Evolutionary conservation across 2,113 vertebrate genomes (phyloP), one percentile per base, ranked within the genome.

Genomic region (Mastomys natalensis): DNA sequence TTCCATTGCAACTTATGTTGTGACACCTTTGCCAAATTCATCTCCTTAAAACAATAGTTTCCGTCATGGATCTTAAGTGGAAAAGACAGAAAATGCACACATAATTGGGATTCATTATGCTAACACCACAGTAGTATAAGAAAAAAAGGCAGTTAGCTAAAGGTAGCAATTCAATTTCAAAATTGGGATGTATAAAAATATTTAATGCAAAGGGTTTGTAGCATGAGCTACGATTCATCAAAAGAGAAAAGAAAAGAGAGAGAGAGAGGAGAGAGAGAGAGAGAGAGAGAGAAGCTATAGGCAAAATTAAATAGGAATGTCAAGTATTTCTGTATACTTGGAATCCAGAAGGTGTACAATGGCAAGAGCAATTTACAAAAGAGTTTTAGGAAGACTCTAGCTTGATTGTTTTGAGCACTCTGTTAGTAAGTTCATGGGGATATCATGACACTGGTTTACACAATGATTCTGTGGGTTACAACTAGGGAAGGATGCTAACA

Each of bases 21-120:
- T 10, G n/a, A 21, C 1, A 15, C 5, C 12, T 45, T 3, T 81
- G 78, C 9, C 60, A 89, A 82, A 22, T 78, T 68, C 37, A 58
- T 88, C 43, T 82, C 53, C 53, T 82, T 62, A 37, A 91, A 84
- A 96, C 73, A 95, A 87, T 7, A 43, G 26, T 93, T 94, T 91
- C 66, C 24, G 87, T 64, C 66, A 60, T 37, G 31, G 72, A 34
- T 72, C 66, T 82, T 76, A 72, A 70, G 77, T 4, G 58, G 26
- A 73, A 64, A 40, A 88, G 31, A 87, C 9, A 84, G 43, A 93
- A 94, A 64, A 87, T 85, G 40, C 3, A 55, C 26, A 86, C 84
- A 80, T 72, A 77, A 82, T 26, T 68, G 26, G 34, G 29, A 55
- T 60, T 74, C n/a, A 73, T 58, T 90, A 55, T 22, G 40, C 76